Percentiles rank a stretch among this genome's conserved stretches.
Conservation (phyloP, 1,140 invertebrate genomes). For the Fopius arisanus region DNA sequence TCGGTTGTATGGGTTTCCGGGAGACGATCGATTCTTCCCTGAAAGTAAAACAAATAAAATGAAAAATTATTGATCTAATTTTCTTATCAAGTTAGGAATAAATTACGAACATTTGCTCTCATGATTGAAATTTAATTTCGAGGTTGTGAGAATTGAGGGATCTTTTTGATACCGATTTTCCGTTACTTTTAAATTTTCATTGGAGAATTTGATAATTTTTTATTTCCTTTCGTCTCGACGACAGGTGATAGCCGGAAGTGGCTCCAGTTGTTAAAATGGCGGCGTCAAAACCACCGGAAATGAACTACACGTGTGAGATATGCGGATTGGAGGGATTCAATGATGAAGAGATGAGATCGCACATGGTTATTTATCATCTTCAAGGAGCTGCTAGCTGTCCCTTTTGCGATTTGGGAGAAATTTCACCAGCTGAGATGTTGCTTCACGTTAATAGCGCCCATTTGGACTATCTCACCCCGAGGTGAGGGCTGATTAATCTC, state of each 20-base stretch:
- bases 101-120: no score
- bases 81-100: not conserved
- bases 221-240: not conserved
- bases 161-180: not conserved
- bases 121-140: not conserved
- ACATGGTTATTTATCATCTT: slow-evolving; percentile 79
- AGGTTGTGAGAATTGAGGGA: not conserved
- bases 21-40: slow-evolving; percentile 21
- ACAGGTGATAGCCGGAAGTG: slow-evolving; percentile 12
- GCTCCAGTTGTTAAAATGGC: slow-evolving; percentile 45
- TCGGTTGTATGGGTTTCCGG: slow-evolving; percentile 12
- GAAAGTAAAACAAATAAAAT: not conserved
- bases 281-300: slow-evolving; percentile 57
- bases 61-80: not conserved
- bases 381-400: slow-evolving; percentile 80
- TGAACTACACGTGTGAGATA: slow-evolving; percentile 78
- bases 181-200: not conserved
- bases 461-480: slow-evolving; percentile 79
- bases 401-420: slow-evolving; percentile 80
- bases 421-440: slow-evolving; percentile 77
- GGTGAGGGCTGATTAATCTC: slow-evolving; percentile 56
- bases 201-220: not conserved
- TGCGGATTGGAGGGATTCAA: slow-evolving; percentile 81
- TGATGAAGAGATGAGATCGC: slow-evolving; percentile 80
- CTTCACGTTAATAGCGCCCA: slow-evolving; percentile 82